Conservation (phyloP, 1,140 invertebrate genomes). For the Harpegnathos saltator region DNA sequence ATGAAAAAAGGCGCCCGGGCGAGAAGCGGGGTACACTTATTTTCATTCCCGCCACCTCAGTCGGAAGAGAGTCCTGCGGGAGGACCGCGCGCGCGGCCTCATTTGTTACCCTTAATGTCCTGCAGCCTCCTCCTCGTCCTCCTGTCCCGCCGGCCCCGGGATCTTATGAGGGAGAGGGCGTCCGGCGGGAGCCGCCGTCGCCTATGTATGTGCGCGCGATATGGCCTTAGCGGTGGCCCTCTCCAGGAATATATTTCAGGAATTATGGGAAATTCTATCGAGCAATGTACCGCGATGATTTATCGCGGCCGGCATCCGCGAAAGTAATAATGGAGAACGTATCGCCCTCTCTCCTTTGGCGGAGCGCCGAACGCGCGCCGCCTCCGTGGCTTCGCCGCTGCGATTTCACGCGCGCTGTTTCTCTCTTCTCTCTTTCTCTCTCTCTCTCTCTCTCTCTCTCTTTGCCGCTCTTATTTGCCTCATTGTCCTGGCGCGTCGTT, state of each 20-base stretch:
- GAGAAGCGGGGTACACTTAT: constrained; percentile 80
- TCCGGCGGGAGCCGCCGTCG: constrained; percentile 36
- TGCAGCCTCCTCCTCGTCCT: constrained; percentile 64
- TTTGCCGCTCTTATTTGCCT: constrained; percentile 33
- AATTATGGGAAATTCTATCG: constrained; percentile 78
- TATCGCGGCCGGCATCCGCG: constrained; percentile 60
- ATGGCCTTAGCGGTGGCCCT: constrained; percentile 50
- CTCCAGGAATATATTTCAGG: constrained; percentile 75
- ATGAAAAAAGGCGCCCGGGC: constrained; percentile 69
- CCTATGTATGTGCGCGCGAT: constrained; percentile 29
- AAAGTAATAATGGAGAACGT: constrained; percentile 74
- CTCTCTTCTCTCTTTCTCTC: no score
- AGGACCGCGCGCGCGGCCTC: constrained; percentile 77
- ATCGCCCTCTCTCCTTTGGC: constrained; percentile 70
- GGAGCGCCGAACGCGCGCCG: constrained; percentile 15
- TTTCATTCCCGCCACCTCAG: constrained; percentile 82
- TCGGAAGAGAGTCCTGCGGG: constrained; percentile 82
- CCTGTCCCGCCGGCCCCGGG: constrained; percentile 52
- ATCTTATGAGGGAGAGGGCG: constrained; percentile 70
- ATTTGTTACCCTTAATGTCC: constrained; percentile 85
- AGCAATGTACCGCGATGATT: constrained; percentile 69
- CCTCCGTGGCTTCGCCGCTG: constrained; percentile 27
- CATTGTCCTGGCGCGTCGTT: background rate
- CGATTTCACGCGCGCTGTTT: constrained; percentile 35
- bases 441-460: no score